Base-by-base conservation (phyloP, 2,888 invertebrate species). In the Chironomus riparius region DNA sequence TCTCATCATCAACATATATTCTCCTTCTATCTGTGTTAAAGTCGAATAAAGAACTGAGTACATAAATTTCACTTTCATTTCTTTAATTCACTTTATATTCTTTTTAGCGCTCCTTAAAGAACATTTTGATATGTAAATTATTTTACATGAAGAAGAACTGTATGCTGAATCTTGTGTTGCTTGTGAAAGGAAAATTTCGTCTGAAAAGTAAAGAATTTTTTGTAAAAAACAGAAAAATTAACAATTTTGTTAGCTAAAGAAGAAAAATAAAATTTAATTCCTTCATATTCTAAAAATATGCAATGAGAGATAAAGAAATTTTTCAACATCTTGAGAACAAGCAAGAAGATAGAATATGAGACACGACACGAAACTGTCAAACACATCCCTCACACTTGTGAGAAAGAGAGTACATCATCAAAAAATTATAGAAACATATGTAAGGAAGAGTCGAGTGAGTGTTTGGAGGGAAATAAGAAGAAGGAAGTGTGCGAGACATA, bases 21-120 rank as follows among this genome's bases (percentile, higher is more conserved):
- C 38, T 38, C 38, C 4, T 38, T 38, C 38, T 38, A 38, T 38
- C 38, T 38, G 22, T 21, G 12, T 12, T 15, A 15, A 21, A 12
- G 22, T 21, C 21, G 22, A 62, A 15, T 18, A 12, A 62, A 21
- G 62, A 21, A 21, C 18, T 24, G n/a, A 38, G 38, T 38, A 68
- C 68, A 68, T 68, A 68, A 68, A 68, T 68, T 68, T 68, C 62
- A 62, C 62, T 62, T 62, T 62, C 15, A 15, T 62, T 62, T 18
- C 15, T 62, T 62, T 21, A 21, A 12, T 62, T 21, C 62, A 12
- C 22, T 18, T 21, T 38, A 38, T 38, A 38, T 38, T 38, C 38
- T 38, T 38, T 38, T 38, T 38, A 38, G 38, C 38, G 38, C 38
- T 18, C 18, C 18, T 18, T 18, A 62, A 21, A 62, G 62, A n/a